These are phyloP conservation scores for Enteromius radiatus DNA, from an alignment of 2,797 vertebrate genomes.

Conservation along the genomic window DNA sequence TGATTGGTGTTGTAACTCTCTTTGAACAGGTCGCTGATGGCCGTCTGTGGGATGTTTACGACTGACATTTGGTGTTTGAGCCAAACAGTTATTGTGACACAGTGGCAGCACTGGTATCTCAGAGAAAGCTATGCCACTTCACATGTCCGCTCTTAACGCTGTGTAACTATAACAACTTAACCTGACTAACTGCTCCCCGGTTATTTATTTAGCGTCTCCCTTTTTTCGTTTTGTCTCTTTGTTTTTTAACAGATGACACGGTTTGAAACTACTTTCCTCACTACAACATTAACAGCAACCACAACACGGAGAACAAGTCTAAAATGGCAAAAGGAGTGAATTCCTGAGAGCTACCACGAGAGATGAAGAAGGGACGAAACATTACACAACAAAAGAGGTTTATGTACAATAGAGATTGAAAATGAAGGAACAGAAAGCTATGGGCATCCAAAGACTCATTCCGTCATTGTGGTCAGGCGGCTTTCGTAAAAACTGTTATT, in stretches of 20 bases:
- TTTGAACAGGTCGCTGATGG: constrained; percentile 47
- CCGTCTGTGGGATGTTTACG: constrained; percentile 6
- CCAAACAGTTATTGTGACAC: constrained; percentile 1
- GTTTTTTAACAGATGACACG: constrained; percentile 65
- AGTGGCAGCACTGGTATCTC: constrained; percentile 31
- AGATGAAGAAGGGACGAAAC: constrained; percentile 2
- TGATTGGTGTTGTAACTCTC: constrained; percentile 19
- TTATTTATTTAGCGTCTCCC: constrained; percentile 17
- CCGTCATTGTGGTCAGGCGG: neutral
- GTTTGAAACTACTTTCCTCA: constrained; percentile 66
- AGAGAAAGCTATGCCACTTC: neutral
- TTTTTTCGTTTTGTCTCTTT: constrained; percentile 28
- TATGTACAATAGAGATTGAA: neutral
- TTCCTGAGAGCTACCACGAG: constrained; percentile 15
- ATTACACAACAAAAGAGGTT: neutral
- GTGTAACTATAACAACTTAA: constrained; percentile 28
- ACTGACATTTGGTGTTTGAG: constrained; percentile 30
- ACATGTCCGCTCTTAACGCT: neutral
- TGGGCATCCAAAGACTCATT: constrained; percentile 2
- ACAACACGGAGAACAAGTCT: constrained; percentile 49
- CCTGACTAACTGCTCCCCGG: constrained; percentile 28
- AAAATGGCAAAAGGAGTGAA: constrained; percentile 54
- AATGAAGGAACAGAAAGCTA: neutral
- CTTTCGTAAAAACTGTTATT: neutral
- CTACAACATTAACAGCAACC: constrained; percentile 41